Percentiles rank a stretch among this genome's conserved stretches.
Evolutionary conservation across 2,113 vertebrate species (phyloP).

Genomic region (Catharus minimus): DNA sequence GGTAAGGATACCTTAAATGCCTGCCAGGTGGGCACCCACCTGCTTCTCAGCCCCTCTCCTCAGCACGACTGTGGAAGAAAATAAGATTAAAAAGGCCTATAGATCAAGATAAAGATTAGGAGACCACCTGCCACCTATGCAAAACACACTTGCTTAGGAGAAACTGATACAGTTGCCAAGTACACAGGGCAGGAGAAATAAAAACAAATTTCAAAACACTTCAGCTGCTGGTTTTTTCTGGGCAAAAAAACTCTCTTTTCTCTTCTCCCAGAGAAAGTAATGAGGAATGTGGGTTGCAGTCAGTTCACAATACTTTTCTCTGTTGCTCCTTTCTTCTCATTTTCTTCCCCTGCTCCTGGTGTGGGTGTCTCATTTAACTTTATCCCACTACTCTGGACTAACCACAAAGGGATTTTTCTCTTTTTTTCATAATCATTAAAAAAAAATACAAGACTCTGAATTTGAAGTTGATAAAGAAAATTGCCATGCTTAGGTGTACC

Average conservation of each 20-base stretch:
- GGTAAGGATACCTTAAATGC: neutral
- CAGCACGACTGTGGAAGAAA: neutral
- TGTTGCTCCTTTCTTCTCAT: neutral
- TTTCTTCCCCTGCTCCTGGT: neutral
- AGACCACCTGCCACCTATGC: neutral
- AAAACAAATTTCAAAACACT: neutral
- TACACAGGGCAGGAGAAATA: neutral
- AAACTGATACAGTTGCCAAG: neutral
- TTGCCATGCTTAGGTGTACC: neutral
- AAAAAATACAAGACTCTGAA: neutral
- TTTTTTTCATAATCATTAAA: neutral
- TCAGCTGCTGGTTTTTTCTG: neutral
- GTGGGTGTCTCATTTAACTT: neutral
- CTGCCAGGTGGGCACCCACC: neutral
- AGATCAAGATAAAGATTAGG: neutral
- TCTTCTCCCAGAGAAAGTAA: neutral
- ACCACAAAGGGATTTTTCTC: neutral
- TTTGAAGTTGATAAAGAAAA: neutral
- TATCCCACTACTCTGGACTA: neutral
- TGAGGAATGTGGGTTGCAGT: neutral
- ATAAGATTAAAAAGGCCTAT: neutral
- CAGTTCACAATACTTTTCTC: neutral
- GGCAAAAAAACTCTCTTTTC: no score
- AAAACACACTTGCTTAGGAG: neutral
- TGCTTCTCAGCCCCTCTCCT: fast-evolving